Base-by-base conservation (phyloP, 2,113 vertebrate genomes). In the Acrocephalus kingi region DNA sequence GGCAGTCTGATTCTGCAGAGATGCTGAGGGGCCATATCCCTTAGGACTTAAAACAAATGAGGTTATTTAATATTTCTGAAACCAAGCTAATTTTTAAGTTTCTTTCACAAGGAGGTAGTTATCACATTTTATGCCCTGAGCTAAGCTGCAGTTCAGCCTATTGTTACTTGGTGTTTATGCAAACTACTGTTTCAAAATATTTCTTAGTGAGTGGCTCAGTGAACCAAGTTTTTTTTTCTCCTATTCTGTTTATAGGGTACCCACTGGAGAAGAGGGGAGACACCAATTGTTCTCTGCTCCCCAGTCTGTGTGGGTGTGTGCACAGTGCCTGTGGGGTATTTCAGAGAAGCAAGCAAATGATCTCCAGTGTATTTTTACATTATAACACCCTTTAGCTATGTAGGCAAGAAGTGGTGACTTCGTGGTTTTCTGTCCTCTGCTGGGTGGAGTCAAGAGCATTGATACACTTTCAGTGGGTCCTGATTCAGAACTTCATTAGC, bases 141-240 rank as follows among this genome's bases (percentile, higher is more conserved):
- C 73, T 71, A 87, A 72, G 52, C 73, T 95, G 43, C 35, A 62
- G 64, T 83, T 87, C 21, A 58, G 77, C 15, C 61, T 89, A 25
- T 93, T 96, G 78, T 84, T 92, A 84, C 31, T 74, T 76, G 14
- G 28, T 86, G 63, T 81, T 87, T 81, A 67, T 75, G 83, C 45
- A 81, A 95, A 88, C 39, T 55, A 33, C 33, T 87, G 55, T 85
- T 90, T 62, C 66, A 63, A 92, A 90, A 77, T 73, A 61, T 43
- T 87, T 73, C 54, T 15, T 66, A 68, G 22, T 45, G 67, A 82
- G 31, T 66, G 41, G 37, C 51, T 95, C 41, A 48, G 3, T 67
- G 43, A 66, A 84, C 21, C 8, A 28, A 68, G 8, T 22, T 78
- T 48, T 55, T 41, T 88, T 41, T 69, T 33, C 23, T 54, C 13